These are phyloP conservation scores for Corbicula japonica DNA, from an alignment of 2,888 invertebrate species.

Conservation along the genomic window DNA sequence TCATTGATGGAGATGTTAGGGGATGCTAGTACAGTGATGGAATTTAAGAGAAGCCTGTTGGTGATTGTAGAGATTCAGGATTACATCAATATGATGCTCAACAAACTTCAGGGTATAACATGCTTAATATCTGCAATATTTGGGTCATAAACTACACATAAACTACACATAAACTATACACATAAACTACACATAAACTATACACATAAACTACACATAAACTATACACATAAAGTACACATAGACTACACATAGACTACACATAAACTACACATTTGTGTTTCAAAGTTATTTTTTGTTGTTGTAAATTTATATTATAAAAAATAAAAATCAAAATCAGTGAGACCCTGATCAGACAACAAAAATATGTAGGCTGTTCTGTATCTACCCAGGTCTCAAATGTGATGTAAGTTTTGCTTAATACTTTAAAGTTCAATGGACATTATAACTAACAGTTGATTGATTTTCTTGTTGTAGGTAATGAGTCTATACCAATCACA, in stretches of 20 bases:
- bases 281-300: background rate
- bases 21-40: background rate
- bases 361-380: too few species aligned
- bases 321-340: too few species aligned
- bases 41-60: conserved; percentile 2
- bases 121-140: background rate
- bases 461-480: background rate
- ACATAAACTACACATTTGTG: too few species aligned
- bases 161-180: background rate
- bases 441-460: too few species aligned
- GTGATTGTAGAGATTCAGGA: conserved; percentile 20
- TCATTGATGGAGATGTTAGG: conserved; percentile 18
- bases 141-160: background rate
- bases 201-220: too few species aligned
- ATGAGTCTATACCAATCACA: conserved; percentile 12
- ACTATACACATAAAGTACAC: too few species aligned
- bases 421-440: too few species aligned
- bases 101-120: conserved; percentile 14
- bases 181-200: background rate
- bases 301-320: background rate
- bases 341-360: too few species aligned
- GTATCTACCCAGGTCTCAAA: too few species aligned
- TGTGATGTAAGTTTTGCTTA: too few species aligned
- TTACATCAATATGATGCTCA: conserved; percentile 31
- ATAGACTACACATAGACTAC: too few species aligned